Evolutionary conservation across 2,888 invertebrate genomes (phyloP).

Genomic region (Hetaerina titia): DNA sequence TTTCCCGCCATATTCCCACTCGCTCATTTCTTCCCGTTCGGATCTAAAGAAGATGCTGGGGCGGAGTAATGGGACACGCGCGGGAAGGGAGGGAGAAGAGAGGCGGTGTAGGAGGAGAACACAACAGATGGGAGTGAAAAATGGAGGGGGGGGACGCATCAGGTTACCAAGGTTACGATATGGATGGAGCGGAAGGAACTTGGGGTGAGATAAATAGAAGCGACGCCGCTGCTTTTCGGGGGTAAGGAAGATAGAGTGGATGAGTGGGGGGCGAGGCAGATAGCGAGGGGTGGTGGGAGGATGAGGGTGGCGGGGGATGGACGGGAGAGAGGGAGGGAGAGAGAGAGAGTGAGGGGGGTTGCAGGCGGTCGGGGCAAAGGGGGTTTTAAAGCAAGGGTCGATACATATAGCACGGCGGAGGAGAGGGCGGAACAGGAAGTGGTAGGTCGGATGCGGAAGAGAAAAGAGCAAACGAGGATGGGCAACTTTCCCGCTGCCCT

Average conservation of each 20-base stretch:
- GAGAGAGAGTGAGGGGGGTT: neutral
- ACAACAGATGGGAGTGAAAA: no score
- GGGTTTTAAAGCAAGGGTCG: neutral
- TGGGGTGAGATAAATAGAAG: conserved; percentile 12
- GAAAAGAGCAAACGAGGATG: no score
- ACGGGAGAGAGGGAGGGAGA: neutral
- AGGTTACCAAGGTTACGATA: conserved; percentile 1
- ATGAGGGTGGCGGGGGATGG: neutral
- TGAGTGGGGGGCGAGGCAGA: neutral
- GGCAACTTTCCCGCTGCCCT: no score
- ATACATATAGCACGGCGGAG: neutral
- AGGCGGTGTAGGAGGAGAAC: no score
- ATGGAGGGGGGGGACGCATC: neutral
- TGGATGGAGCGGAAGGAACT: conserved; percentile 16
- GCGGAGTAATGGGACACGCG: no score
- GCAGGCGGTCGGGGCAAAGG: neutral
- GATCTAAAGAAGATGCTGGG: no score
- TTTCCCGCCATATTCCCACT: no score
- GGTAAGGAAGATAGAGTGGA: neutral
- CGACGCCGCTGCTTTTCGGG: neutral
- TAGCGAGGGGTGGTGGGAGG: neutral
- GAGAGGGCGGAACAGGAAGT: neutral
- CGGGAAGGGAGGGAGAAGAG: no score
- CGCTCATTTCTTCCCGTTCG: no score
- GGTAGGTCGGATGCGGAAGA: no score